Percentiles rank a stretch among this genome's conserved stretches.
These are phyloP conservation scores for Mormyrus hasselquistii DNA, from an alignment of 2,797 vertebrate genomes.

Conservation along the genomic window DNA sequence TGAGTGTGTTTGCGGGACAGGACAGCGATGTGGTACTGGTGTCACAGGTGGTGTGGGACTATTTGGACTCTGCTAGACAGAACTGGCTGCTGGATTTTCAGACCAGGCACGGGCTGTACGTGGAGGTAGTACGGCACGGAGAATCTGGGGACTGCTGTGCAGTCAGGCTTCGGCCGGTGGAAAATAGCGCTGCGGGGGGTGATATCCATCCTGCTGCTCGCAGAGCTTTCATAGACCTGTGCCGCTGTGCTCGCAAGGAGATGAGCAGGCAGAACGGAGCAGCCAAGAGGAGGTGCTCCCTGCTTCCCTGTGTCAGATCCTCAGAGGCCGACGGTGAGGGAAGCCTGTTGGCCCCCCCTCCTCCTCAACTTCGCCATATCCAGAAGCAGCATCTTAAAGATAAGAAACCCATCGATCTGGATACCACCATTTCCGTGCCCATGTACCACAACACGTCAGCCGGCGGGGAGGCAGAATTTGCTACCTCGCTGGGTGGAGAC, in stretches of 20 bases:
- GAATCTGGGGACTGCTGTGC: slow-evolving; percentile 89
- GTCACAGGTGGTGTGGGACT: slow-evolving; percentile 92
- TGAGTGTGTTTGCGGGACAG: slow-evolving; percentile 75
- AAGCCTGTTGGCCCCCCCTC: slow-evolving; percentile 57
- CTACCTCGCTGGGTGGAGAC: slow-evolving; percentile 60
- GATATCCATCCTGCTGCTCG: slow-evolving; percentile 66
- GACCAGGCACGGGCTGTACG: slow-evolving; percentile 81
- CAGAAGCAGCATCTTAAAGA: slow-evolving; percentile 71
- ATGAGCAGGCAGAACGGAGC: slow-evolving; percentile 85
- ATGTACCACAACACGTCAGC: slow-evolving; percentile 60
- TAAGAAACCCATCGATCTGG: slow-evolving; percentile 67
- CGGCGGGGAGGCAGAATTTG: slow-evolving; percentile 51
- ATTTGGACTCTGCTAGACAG: slow-evolving; percentile 79
- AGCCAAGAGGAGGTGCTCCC: slow-evolving; percentile 72
- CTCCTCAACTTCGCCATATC: slow-evolving; percentile 61
- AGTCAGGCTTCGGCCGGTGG: slow-evolving; percentile 76
- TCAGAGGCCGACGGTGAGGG: slow-evolving; percentile 67
- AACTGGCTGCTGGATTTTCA: slow-evolving; percentile 85
- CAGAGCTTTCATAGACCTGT: slow-evolving; percentile 87
- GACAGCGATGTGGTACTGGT: slow-evolving; percentile 89
- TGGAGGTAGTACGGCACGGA: slow-evolving; percentile 77
- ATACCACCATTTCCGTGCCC: slow-evolving; percentile 52
- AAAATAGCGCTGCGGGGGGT: slow-evolving; percentile 62
- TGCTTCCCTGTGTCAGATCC: slow-evolving; percentile 72
- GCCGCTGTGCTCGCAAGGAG: slow-evolving; percentile 79